These are phyloP conservation scores for Leptinotarsa defecta DNA, from an alignment of 1,140 invertebrate genomes.

Conservation along the genomic window DNA sequence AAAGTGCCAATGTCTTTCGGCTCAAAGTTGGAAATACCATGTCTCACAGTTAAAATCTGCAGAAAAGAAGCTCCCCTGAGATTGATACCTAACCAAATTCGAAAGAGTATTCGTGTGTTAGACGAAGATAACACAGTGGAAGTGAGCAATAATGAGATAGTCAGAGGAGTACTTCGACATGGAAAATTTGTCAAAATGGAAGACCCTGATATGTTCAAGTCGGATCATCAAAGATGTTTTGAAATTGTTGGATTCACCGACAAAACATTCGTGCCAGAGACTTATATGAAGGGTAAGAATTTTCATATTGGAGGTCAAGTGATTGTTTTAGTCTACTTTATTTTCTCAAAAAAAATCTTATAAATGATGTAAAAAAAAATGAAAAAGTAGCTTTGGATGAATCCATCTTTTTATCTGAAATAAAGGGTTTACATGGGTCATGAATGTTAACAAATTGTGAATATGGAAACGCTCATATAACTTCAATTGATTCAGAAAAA, in stretches of 20 bases:
- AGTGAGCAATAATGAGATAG: conserved; percentile 30
- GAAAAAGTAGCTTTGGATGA: too few species aligned
- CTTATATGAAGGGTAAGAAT: conserved; percentile 7
- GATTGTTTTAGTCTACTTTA: too few species aligned
- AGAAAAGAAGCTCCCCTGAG: conserved; percentile 28
- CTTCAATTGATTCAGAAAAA: too few species aligned
- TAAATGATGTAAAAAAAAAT: too few species aligned
- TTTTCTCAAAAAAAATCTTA: too few species aligned
- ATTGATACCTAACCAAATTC: conserved; percentile 17
- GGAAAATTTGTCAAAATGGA: conserved; percentile 41
- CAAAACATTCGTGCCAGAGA: conserved; percentile 34
- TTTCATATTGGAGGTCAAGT: neutral
- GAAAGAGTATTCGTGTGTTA: conserved; percentile 20
- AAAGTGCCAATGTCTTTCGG: conserved; percentile 35
- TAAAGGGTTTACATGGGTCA: too few species aligned
- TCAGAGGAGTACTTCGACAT: conserved; percentile 34
- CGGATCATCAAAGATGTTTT: conserved; percentile 34
- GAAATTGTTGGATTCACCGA: conserved; percentile 32
- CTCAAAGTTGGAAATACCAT: conserved; percentile 27
- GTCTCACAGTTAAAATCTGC: conserved; percentile 34
- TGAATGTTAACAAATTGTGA: too few species aligned
- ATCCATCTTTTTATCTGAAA: too few species aligned
- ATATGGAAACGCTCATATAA: too few species aligned
- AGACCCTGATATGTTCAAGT: conserved; percentile 35
- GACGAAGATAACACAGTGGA: conserved; percentile 35